Percentiles rank a stretch among this genome's conserved stretches.
Evolutionary conservation across 2,113 vertebrate species (phyloP).

Genomic region (Platichthys flesus): DNA sequence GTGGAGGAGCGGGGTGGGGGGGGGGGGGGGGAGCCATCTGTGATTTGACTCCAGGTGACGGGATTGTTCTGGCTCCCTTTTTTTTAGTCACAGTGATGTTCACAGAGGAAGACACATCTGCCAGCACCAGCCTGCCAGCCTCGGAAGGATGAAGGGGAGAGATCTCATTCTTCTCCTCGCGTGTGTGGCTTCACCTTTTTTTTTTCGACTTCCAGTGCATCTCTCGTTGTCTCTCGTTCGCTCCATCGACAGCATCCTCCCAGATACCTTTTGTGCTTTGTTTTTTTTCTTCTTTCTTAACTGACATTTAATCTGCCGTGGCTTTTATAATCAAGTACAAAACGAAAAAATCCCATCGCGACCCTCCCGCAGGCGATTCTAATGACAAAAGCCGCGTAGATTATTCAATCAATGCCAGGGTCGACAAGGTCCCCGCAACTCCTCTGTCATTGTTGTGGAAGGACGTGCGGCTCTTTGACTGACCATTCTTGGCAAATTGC

Average conservation of each 20-base stretch:
- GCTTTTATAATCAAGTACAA: background rate
- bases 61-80: background rate
- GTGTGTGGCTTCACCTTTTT: background rate
- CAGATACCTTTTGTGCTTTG: background rate
- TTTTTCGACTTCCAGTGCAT: background rate
- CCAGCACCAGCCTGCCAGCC: background rate
- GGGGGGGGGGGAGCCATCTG: background rate
- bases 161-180: constrained; percentile 5
- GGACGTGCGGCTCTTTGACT: constrained; percentile 17
- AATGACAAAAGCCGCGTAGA: background rate
- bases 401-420: background rate
- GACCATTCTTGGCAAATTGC: background rate
- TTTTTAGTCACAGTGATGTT: constrained; percentile 4
- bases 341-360: background rate
- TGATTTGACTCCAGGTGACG: background rate
- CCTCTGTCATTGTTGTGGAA: constrained; percentile 2
- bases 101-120: constrained; percentile 16
- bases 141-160: constrained; percentile 11
- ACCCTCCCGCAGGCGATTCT: background rate
- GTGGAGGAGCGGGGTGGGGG: background rate
- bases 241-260: no score
- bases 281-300: background rate
- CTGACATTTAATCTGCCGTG: background rate
- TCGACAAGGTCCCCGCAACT: constrained; percentile 15
- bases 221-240: no score